Percentiles rank a stretch among this genome's conserved stretches.
Evolutionary conservation across 2,113 vertebrate genomes (phyloP).

Genomic region (Willisornis vidua): DNA sequence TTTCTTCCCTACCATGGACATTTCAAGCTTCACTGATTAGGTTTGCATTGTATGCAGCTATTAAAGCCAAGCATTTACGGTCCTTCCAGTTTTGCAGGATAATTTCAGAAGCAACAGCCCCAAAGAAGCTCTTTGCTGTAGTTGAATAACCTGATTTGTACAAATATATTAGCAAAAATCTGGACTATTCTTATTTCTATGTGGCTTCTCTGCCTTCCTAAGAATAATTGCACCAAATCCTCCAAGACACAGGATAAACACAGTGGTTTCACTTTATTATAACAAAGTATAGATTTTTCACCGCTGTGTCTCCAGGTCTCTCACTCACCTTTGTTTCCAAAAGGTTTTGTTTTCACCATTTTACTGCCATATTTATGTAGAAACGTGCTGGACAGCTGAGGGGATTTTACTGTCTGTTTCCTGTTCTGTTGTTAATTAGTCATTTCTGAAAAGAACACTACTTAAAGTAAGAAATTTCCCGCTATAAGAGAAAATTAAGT

Average conservation of each 20-base stretch:
- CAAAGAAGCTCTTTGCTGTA: not conserved
- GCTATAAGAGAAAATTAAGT: not conserved
- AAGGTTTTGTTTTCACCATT: slow-evolving; percentile 29
- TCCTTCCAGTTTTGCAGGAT: slow-evolving; percentile 66
- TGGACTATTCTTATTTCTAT: not conserved
- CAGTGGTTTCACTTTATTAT: slow-evolving; percentile 16
- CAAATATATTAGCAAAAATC: slow-evolving; percentile 51
- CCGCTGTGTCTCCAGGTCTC: not conserved
- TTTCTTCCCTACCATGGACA: not conserved
- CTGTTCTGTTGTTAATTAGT: slow-evolving; percentile 37
- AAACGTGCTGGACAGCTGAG: not conserved
- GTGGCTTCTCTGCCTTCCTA: not conserved
- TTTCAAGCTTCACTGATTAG: slow-evolving; percentile 62
- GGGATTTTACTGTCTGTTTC: slow-evolving; percentile 39
- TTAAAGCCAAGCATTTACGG: slow-evolving; percentile 51
- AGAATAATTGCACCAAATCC: not conserved
- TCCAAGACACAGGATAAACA: slow-evolving; percentile 43
- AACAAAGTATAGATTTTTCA: slow-evolving; percentile 20
- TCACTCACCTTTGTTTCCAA: not conserved
- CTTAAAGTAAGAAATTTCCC: not conserved
- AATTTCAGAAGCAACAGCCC: slow-evolving; percentile 42
- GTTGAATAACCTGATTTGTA: slow-evolving; percentile 57
- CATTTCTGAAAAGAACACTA: not conserved
- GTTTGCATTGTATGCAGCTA: slow-evolving; percentile 51
- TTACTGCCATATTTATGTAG: slow-evolving; percentile 4